Evolutionary conservation across 2,888 invertebrate species (phyloP), one percentile per base, ranked within the genome.

Genomic region (Heteromyza rotundicornis): DNA sequence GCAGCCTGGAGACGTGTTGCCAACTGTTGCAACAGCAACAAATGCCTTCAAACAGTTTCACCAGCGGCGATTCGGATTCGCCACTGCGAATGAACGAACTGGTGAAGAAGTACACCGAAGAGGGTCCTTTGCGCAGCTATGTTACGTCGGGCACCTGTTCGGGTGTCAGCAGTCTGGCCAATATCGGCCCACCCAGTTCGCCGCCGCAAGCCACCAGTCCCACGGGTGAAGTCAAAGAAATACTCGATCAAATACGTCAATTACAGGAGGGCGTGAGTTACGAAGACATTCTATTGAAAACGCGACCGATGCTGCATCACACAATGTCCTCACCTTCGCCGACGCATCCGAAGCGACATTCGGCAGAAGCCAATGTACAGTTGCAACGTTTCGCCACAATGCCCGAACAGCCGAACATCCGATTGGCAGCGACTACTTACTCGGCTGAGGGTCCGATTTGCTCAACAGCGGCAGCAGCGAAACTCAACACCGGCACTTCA

Each of bases 121-220:
- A 76, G 59, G 78, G 65, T 72, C 73, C 72, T 17, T 76, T 75
- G 71, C 80, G 70, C 68, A 84, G 77, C 53, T 80, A 77, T 67
- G 79, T 82, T 22, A 84, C 85, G 67, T 86, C 86, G 47, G 85
- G 85, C 68, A 86, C 86, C 44, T 86, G 87, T 57, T 89, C 89
- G n/a, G 89, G 89, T 72, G 87, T 90, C 61, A 90, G 90, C 74
- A 90, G 90, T 78, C 81, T 90, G 69, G 88, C 88, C 7, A 89
- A 89, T 75, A 79, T 87, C 63, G 89, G 88, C 53, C 89, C 89
- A 7, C 89, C 89, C 24, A 88, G 87, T 68, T 92, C 93, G 0
- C 92, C 93, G 0, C 92, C 92, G 0, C 87, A 89, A 70, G 91
- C 92, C 2, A 93, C 92, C n/a, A 92, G 92, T 76, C 93, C 93